Evolutionary conservation across 2,888 invertebrate species (phyloP).

Genomic region (Tenthredo distinguenda): DNA sequence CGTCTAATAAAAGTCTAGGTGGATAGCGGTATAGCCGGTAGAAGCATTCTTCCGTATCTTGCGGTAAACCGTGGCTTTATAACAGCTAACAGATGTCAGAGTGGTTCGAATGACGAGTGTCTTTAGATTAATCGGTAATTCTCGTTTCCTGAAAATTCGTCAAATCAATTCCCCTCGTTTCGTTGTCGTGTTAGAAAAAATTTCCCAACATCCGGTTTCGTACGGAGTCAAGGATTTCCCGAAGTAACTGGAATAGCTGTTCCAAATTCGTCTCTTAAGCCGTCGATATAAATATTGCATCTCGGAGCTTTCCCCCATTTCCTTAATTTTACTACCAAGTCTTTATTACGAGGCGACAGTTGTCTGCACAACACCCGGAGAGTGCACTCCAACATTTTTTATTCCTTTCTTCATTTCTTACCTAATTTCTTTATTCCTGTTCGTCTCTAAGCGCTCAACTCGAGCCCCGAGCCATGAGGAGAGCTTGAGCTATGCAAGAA

Average conservation of each 20-base stretch:
- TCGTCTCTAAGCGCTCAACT: neutral
- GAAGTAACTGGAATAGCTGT: neutral
- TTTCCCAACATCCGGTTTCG: neutral
- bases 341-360: conserved; percentile 31
- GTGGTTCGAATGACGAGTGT: neutral
- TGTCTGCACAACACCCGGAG: conserved; percentile 11
- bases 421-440: neutral
- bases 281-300: conserved; percentile 30
- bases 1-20: conserved; percentile 1
- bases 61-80: neutral
- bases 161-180: neutral
- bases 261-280: neutral
- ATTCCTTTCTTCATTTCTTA: neutral
- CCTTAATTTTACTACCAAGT: conserved; percentile 36
- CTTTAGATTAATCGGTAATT: neutral
- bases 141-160: neutral
- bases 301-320: conserved; percentile 12
- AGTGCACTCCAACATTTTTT: conserved; percentile 2
- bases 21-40: neutral
- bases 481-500: neutral
- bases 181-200: neutral
- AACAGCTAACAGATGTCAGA: conserved; percentile 24
- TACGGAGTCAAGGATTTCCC: neutral
- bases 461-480: neutral
- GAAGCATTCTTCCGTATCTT: neutral